Evolutionary conservation across 2,113 vertebrate species (phyloP).

Genomic region (Campylorhamphus procurvoides): DNA sequence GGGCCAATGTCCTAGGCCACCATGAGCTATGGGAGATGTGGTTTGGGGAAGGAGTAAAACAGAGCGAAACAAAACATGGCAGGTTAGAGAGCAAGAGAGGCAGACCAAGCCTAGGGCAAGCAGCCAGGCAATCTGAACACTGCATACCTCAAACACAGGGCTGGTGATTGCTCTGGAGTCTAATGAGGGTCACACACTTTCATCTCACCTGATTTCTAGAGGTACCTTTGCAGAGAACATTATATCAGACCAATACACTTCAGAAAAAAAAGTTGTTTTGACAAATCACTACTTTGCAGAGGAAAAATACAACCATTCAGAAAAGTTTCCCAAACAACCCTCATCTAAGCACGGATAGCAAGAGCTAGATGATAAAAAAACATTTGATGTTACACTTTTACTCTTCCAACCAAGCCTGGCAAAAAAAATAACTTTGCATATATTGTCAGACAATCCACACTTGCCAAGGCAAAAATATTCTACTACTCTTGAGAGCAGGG

Average conservation of each 20-base stretch:
- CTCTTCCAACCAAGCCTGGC: not conserved
- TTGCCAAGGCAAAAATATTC: not conserved
- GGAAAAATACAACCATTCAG: not conserved
- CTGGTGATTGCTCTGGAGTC: not conserved
- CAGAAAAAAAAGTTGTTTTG: not conserved
- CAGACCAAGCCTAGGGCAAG: not conserved
- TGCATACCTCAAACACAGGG: accelerated
- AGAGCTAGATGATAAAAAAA: not conserved
- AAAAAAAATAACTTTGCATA: not conserved
- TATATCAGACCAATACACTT: not conserved
- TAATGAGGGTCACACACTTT: not conserved
- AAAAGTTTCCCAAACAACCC: not conserved
- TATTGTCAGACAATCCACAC: not conserved
- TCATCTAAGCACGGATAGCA: not conserved
- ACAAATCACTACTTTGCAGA: not conserved
- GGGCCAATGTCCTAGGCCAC: not conserved
- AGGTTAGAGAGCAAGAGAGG: not conserved
- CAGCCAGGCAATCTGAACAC: not conserved
- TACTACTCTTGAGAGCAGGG: not conserved
- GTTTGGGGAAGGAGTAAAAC: not conserved
- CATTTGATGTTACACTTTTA: not conserved
- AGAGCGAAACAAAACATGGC: not conserved
- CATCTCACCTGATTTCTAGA: not conserved
- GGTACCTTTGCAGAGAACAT: not conserved
- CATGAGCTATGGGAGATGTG: not conserved